Conservation (phyloP, 30 jellyfish, hydroid and myxozoan genomes). For the Aurelia sp. region DNA sequence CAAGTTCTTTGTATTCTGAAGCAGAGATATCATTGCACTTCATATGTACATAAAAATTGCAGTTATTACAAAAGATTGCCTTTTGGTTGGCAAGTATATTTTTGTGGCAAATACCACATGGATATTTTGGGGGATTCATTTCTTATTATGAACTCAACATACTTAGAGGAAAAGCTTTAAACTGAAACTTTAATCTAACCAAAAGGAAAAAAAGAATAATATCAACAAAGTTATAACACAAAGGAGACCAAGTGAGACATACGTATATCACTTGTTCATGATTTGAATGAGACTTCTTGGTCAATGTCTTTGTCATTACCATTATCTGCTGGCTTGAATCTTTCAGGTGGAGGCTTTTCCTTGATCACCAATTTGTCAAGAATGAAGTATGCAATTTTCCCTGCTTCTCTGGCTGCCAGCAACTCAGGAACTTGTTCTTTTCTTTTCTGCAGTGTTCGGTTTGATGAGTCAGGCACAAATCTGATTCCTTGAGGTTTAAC, state of each 20-base stretch:
- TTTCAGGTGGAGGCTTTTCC: neutral
- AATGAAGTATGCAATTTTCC: slow-evolving; percentile 39
- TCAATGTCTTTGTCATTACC: neutral
- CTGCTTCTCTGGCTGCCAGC: slow-evolving; percentile 41
- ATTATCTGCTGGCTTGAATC: neutral
- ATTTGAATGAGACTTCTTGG: neutral
- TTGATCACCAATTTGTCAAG: slow-evolving; percentile 37
- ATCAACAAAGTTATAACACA: no score
- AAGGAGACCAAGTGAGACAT: no score
- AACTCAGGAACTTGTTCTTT: slow-evolving; percentile 22
- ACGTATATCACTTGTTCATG: no score
- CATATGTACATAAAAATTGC: slow-evolving; percentile 34
- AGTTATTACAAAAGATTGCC: no score
- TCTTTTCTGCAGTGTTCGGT: slow-evolving; percentile 34
- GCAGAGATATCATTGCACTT: slow-evolving; percentile 45
- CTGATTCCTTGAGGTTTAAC: slow-evolving; percentile 41
- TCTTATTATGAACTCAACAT: neutral
- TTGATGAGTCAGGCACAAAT: slow-evolving; percentile 23
- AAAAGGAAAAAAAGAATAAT: no score
- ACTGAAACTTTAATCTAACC: no score
- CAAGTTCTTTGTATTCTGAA: slow-evolving; percentile 24
- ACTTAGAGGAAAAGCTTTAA: no score
- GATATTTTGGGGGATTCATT: neutral
- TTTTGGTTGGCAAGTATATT: no score
- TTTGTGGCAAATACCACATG: no score